A percentile compares a stretch with the other conserved stretches of the same genome.
Evolutionary conservation across 2,888 invertebrate genomes (phyloP).

Genomic region (Dynastes grantii): DNA sequence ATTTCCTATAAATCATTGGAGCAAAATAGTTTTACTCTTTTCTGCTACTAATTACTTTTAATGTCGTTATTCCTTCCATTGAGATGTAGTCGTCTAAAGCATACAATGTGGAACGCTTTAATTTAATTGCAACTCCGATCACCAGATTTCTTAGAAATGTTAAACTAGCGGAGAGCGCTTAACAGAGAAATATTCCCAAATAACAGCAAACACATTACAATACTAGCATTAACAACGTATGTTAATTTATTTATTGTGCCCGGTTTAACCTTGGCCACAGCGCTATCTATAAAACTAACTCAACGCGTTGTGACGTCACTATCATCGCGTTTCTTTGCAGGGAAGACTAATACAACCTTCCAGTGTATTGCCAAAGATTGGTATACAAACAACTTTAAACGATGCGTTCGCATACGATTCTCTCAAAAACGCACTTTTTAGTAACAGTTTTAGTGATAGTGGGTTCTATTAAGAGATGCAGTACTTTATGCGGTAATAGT

Average conservation of each 20-base stretch:
- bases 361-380: conserved; percentile 14
- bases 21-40: too few relatives aligned
- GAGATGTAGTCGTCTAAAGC: too few relatives aligned
- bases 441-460: conserved; percentile 1
- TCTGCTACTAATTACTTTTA: too few relatives aligned
- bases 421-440: neutral
- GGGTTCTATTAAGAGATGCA: neutral
- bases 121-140: too few relatives aligned
- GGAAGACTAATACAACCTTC: neutral
- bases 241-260: too few relatives aligned
- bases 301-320: neutral
- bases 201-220: neutral
- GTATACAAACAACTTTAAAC: neutral
- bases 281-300: neutral
- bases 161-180: too few relatives aligned
- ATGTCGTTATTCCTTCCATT: too few relatives aligned
- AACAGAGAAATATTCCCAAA: too few relatives aligned
- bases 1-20: too few relatives aligned
- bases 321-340: neutral
- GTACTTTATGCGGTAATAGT: conserved; percentile 30
- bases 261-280: neutral
- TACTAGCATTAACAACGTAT: neutral
- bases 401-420: conserved; percentile 11
- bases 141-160: too few relatives aligned
- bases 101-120: too few relatives aligned